Conservation (phyloP, 2,888 invertebrate species). For the Chironomus riparius region DNA sequence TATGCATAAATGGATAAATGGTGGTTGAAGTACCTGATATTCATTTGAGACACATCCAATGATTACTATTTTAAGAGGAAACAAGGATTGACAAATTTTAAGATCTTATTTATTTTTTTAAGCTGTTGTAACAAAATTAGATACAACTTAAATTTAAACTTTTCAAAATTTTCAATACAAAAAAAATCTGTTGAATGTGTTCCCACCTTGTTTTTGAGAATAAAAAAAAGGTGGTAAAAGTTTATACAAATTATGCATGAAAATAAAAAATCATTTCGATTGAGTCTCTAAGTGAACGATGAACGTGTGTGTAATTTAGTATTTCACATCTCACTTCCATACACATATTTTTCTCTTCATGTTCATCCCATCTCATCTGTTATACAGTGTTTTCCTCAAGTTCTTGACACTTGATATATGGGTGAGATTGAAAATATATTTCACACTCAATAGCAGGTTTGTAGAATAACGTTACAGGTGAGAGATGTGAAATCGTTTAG, state of each 20-base stretch:
- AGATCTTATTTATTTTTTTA: no score
- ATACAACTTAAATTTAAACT: no score
- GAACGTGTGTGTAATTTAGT: conserved; percentile 25
- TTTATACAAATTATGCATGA: background rate
- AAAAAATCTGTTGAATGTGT: background rate
- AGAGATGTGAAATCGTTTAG: conserved; percentile 19
- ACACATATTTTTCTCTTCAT: no score
- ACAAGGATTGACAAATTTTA: no score
- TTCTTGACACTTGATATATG: conserved; percentile 21
- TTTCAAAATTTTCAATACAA: no score
- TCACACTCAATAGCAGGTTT: conserved; percentile 24
- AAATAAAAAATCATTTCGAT: background rate
- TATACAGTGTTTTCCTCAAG: background rate
- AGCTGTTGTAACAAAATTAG: no score
- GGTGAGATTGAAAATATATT: conserved; percentile 19
- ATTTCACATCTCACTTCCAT: background rate
- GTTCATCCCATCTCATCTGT: no score
- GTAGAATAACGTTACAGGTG: conserved; percentile 12
- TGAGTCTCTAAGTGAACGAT: background rate
- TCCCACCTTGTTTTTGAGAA: background rate
- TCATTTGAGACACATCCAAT: no score
- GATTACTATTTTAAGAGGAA: no score
- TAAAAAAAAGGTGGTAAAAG: background rate
- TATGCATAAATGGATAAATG: no score
- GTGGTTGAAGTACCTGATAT: no score